Conservation (phyloP, 2,797 vertebrate genomes). For the Remorina albescens region DNA sequence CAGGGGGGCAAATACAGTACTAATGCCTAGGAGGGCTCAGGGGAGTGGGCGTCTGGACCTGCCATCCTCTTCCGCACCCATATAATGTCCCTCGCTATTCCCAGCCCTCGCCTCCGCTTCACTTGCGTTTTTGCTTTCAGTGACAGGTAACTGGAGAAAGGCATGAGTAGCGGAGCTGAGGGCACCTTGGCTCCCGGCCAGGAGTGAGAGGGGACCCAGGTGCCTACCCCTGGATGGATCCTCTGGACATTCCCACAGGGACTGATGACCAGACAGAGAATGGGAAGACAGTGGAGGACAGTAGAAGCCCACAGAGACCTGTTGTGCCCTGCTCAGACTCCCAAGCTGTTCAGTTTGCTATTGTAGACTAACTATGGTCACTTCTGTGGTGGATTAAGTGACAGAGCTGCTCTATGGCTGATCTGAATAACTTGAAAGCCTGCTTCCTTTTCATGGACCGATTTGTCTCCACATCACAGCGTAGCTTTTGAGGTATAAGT, state of each 20-base stretch:
- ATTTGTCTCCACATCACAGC: slow-evolving; percentile 46
- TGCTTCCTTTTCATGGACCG: slow-evolving; percentile 52
- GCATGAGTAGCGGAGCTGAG: slow-evolving; percentile 68
- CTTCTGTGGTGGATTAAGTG: slow-evolving; percentile 65
- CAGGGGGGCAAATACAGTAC: slow-evolving; percentile 77
- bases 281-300: slow-evolving; percentile 62
- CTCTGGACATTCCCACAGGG: slow-evolving; percentile 76
- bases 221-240: slow-evolving; percentile 74
- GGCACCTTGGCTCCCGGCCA: slow-evolving; percentile 75
- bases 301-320: slow-evolving; percentile 71
- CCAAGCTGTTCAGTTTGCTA: slow-evolving; percentile 69
- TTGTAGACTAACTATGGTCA: slow-evolving; percentile 55
- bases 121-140: slow-evolving; percentile 70
- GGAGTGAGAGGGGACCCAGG: slow-evolving; percentile 65
- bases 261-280: slow-evolving; percentile 77
- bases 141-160: slow-evolving; percentile 84
- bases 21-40: slow-evolving; percentile 81
- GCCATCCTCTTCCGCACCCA: slow-evolving; percentile 82
- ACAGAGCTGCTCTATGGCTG: slow-evolving; percentile 62
- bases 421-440: slow-evolving; percentile 54
- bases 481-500: slow-evolving; percentile 7
- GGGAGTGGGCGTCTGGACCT: slow-evolving; percentile 85
- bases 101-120: slow-evolving; percentile 59
- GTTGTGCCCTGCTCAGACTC: slow-evolving; percentile 53
- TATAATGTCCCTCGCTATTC: slow-evolving; percentile 76